These are phyloP conservation scores for Brachionus plicatilis DNA, from an alignment of 1,140 invertebrate genomes.

Conservation along the genomic window DNA sequence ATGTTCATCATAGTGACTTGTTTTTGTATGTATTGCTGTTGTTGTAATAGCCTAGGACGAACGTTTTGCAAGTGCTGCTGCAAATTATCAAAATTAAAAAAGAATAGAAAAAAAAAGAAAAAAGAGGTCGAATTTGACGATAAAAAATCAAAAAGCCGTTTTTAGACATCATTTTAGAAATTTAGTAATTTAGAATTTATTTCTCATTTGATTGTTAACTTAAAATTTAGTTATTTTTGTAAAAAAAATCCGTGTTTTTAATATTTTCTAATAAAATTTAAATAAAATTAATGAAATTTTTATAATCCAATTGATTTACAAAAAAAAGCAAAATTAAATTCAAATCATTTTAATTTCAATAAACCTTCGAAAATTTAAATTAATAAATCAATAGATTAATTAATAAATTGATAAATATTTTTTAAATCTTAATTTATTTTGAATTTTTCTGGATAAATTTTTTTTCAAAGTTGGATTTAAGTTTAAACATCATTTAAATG, in stretches of 20 bases:
- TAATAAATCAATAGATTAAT: too few relatives aligned
- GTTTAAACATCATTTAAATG: too few relatives aligned
- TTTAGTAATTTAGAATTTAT: background rate
- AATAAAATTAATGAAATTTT: too few relatives aligned
- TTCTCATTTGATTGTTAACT: background rate
- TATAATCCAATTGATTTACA: too few relatives aligned
- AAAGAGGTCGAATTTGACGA: background rate
- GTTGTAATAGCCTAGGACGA: constrained; percentile 11
- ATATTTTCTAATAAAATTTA: background rate
- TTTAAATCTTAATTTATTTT: too few relatives aligned
- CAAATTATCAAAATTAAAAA: constrained; percentile 8
- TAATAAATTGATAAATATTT: too few relatives aligned
- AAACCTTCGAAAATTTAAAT: too few relatives aligned
- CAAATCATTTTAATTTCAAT: too few relatives aligned
- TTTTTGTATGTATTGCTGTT: constrained; percentile 38
- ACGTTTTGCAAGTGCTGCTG: background rate
- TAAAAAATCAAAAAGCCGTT: background rate
- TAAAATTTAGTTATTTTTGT: background rate
- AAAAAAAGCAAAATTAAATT: too few relatives aligned
- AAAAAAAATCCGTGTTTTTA: background rate
- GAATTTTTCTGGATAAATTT: too few relatives aligned
- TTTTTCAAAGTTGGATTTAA: too few relatives aligned
- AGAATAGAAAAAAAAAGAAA: constrained; percentile 16
- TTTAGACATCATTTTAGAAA: background rate
- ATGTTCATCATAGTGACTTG: background rate